phyloP scores from a whole-genome alignment of 2,113 vertebrate genomes.

The Coturnix japonica region DNA sequence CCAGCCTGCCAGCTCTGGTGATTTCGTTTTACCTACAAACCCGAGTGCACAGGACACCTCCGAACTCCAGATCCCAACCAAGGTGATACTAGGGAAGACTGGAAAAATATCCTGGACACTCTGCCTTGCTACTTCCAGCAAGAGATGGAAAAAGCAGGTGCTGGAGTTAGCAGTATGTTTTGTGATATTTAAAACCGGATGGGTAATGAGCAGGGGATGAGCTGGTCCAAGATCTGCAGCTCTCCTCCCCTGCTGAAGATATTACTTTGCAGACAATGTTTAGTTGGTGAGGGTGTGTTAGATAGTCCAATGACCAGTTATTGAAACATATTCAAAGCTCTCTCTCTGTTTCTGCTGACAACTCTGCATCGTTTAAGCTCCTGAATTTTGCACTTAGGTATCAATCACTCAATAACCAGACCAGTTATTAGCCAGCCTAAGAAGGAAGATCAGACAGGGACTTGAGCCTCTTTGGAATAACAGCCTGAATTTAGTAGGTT shows the following conservation, averaged over 20 bases:
- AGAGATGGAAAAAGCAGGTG: neutral
- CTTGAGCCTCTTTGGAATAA: neutral
- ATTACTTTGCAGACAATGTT: neutral
- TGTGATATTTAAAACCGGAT: neutral
- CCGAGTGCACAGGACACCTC: neutral
- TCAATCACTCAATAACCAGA: neutral
- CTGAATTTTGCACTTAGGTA: neutral
- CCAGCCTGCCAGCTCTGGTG: neutral
- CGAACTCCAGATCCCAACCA: neutral
- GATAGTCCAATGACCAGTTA: neutral
- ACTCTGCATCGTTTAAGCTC: neutral
- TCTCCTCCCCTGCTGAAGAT: neutral
- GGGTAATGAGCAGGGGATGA: rapidly evolving
- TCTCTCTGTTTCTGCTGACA: neutral
- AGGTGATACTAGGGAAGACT: neutral
- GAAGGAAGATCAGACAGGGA: neutral
- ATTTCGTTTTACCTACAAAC: neutral
- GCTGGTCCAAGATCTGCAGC: neutral
- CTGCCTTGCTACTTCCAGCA: neutral
- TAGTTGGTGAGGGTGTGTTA: rapidly evolving
- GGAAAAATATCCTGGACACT: neutral
- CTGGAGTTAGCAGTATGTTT: neutral
- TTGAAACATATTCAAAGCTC: neutral
- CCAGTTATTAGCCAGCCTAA: neutral
- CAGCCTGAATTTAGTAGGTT: neutral